phyloP scores from a whole-genome alignment of 1,140 invertebrate genomes.

The Pygmarrhopalites habei region DNA sequence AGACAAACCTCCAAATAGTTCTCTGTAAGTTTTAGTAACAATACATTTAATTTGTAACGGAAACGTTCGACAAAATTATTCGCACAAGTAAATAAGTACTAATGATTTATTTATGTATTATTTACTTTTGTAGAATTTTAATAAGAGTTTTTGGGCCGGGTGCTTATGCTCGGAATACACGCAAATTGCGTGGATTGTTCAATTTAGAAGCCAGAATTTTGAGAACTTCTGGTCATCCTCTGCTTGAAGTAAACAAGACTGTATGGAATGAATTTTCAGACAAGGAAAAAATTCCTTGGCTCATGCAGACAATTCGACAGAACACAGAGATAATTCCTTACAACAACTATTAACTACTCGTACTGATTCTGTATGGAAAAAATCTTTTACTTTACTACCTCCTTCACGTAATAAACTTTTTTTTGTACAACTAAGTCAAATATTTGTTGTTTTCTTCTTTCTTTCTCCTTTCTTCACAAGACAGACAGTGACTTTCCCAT shows the following conservation, averaged over 20 bases:
- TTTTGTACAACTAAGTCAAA: too few species aligned
- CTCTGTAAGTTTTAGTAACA: constrained; percentile 45
- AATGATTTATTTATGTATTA: constrained; percentile 1
- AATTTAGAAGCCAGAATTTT: constrained; percentile 43
- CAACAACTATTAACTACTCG: too few species aligned
- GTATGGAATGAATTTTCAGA: constrained; percentile 45
- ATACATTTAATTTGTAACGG: neutral
- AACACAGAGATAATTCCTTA: too few species aligned
- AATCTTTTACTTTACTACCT: too few species aligned
- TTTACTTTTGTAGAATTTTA: constrained; percentile 46
- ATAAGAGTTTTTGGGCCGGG: constrained; percentile 42
- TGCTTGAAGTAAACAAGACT: constrained; percentile 44
- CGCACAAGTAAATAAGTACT: too few species aligned
- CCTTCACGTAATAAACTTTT: too few species aligned
- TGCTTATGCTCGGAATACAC: constrained; percentile 45
- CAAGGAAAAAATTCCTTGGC: constrained; percentile 43
- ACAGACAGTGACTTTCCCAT: too few species aligned
- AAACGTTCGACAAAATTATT: too few species aligned
- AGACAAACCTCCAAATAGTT: constrained; percentile 42
- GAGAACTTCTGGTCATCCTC: constrained; percentile 43
- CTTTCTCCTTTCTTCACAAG: too few species aligned
- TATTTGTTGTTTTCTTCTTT: too few species aligned
- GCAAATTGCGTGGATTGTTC: constrained; percentile 41
- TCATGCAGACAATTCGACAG: neutral
- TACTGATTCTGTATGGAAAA: too few species aligned